These are phyloP conservation scores for Rostratula benghalensis DNA, from an alignment of 2,113 vertebrate genomes.

Conservation along the genomic window DNA sequence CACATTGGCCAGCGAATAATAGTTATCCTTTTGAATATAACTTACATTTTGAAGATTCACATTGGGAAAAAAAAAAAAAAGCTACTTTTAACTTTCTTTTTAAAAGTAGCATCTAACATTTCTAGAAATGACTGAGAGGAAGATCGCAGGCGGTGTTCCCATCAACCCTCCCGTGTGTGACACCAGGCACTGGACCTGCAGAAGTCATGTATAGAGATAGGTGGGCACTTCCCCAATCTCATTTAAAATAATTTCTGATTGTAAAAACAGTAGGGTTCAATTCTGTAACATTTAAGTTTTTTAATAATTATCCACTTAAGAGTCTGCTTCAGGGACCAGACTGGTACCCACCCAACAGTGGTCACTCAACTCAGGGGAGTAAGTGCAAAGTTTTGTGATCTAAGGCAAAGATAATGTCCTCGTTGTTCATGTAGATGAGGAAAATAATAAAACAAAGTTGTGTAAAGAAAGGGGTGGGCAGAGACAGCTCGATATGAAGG, in stretches of 20 bases:
- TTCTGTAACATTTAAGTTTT: neutral
- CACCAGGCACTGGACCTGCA: neutral
- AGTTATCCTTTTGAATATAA: neutral
- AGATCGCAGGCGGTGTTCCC: neutral
- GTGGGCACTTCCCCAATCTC: neutral
- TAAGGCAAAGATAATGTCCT: neutral
- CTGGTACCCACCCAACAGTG: neutral
- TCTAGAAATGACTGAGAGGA: neutral
- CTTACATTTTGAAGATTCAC: neutral
- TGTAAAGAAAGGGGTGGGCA: neutral
- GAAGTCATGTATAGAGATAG: neutral
- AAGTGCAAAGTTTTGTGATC: neutral
- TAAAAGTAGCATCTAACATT: neutral
- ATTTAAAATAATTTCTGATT: neutral
- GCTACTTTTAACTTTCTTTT: neutral
- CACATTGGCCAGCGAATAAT: neutral
- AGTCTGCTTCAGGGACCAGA: neutral
- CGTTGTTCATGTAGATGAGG: neutral
- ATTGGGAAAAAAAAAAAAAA: neutral
- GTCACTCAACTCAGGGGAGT: neutral
- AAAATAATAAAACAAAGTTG: neutral
- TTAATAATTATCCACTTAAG: neutral
- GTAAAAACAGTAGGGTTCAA: neutral
- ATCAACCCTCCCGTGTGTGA: neutral
- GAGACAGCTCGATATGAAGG: neutral